phyloP scores from a whole-genome alignment of 2,888 invertebrate genomes.

The Drosophila monieri region DNA sequence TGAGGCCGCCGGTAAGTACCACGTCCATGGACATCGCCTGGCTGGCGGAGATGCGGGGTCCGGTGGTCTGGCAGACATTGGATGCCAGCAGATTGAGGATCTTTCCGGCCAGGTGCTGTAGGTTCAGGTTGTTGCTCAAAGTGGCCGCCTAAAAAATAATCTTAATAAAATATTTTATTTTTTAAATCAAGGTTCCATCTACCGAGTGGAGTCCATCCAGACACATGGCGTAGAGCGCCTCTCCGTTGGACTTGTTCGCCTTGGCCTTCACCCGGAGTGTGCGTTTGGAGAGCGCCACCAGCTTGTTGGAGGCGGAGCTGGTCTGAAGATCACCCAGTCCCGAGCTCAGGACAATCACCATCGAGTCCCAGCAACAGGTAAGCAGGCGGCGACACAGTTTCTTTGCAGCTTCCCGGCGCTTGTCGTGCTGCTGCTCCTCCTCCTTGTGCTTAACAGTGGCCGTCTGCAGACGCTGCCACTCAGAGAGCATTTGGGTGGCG shows the following conservation, averaged over 20 bases:
- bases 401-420: constrained; percentile 91
- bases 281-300: constrained; percentile 87
- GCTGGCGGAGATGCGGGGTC: constrained; percentile 91
- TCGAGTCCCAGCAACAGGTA: constrained; percentile 96
- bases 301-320: constrained; percentile 84
- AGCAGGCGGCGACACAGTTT: constrained; percentile 91
- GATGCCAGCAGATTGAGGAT: constrained; percentile 94
- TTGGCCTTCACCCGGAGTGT: constrained; percentile 83
- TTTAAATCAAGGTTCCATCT: constrained; percentile 44
- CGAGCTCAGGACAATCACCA: constrained; percentile 93
- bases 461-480: constrained; percentile 93
- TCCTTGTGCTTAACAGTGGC: constrained; percentile 88
- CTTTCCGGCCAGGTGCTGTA: constrained; percentile 95
- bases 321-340: constrained; percentile 86
- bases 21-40: constrained; percentile 97
- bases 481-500: constrained; percentile 92
- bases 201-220: constrained; percentile 95
- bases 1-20: constrained; percentile 93
- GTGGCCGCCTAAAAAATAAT: constrained; percentile 88
- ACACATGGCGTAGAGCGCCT: constrained; percentile 92
- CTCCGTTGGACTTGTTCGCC: constrained; percentile 86
- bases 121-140: constrained; percentile 93
- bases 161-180: neutral
- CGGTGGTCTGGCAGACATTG: constrained; percentile 93
- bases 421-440: constrained; percentile 86